Conservation (phyloP, 2,113 vertebrate species). For the Clinocottus analis region DNA sequence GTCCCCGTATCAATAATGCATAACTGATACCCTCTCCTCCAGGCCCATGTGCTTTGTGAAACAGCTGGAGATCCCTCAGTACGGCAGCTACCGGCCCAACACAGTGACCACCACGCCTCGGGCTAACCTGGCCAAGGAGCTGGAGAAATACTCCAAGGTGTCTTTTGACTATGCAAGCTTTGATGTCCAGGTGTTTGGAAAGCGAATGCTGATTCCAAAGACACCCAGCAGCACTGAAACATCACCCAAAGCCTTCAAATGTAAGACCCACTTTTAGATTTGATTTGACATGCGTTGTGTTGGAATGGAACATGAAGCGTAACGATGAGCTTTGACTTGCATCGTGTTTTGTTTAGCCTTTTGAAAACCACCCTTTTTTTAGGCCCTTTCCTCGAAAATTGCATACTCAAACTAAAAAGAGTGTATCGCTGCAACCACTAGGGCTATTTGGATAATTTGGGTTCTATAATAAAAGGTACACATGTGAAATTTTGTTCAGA, state of each 20-base stretch:
- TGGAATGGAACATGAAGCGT: not conserved
- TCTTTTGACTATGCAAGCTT: constrained; percentile 99
- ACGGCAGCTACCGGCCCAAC: constrained; percentile 93
- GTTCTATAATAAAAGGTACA: no score
- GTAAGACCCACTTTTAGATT: constrained; percentile 82
- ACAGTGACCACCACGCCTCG: constrained; percentile 92
- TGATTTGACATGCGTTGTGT: not conserved
- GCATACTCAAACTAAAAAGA: no score
- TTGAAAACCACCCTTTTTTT: no score
- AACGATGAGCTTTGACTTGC: not conserved
- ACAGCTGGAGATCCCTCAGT: constrained; percentile 97
- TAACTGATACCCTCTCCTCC: not conserved
- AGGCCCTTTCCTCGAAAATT: no score
- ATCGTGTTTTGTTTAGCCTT: not conserved
- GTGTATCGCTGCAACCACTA: no score
- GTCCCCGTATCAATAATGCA: not conserved
- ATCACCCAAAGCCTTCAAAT: constrained; percentile 99
- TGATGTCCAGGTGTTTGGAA: constrained; percentile 99
- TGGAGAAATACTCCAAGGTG: constrained; percentile 99
- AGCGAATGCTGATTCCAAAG: constrained; percentile 98
- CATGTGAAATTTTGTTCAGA: no score
- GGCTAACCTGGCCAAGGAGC: constrained; percentile 98
- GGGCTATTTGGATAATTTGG: no score
- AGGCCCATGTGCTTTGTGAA: constrained; percentile 99
- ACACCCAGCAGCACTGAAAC: constrained; percentile 91